phyloP scores from a whole-genome alignment of 1,140 invertebrate species.

The Pararge aegeria region DNA sequence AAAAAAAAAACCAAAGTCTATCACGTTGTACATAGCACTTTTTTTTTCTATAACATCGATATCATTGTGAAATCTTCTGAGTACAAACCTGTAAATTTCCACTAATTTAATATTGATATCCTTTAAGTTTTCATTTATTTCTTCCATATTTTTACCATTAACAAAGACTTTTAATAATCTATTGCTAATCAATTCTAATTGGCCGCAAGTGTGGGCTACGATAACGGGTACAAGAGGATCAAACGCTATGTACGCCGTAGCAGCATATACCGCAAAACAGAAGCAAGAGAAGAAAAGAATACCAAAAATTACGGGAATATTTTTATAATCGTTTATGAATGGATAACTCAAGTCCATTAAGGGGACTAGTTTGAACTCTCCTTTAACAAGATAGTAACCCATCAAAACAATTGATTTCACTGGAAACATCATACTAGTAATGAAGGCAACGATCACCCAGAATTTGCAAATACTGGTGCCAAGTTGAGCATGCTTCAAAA shows the following conservation, averaged over 20 bases:
- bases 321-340: conserved; percentile 34
- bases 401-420: conserved; percentile 31
- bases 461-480: conserved; percentile 29
- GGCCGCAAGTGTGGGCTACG: conserved; percentile 44
- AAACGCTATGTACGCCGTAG: conserved; percentile 35
- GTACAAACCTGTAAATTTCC: conserved; percentile 27
- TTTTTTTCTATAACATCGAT: background rate
- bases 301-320: conserved; percentile 17
- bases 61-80: background rate
- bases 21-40: no score
- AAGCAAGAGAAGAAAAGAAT: conserved; percentile 25
- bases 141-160: background rate
- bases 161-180: conserved; percentile 31
- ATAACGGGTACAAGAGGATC: conserved; percentile 43
- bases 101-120: conserved; percentile 41
- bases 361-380: conserved; percentile 36
- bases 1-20: no score
- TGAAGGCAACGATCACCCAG: conserved; percentile 31
- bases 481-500: conserved; percentile 33
- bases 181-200: conserved; percentile 35
- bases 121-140: conserved; percentile 28
- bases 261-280: conserved; percentile 34
- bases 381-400: conserved; percentile 30
- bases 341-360: conserved; percentile 47
- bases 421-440: conserved; percentile 32